Evolutionary conservation across 2,797 vertebrate genomes (phyloP), one percentile per base, ranked within the genome.

Genomic region (Peromyscus nudipes): DNA sequence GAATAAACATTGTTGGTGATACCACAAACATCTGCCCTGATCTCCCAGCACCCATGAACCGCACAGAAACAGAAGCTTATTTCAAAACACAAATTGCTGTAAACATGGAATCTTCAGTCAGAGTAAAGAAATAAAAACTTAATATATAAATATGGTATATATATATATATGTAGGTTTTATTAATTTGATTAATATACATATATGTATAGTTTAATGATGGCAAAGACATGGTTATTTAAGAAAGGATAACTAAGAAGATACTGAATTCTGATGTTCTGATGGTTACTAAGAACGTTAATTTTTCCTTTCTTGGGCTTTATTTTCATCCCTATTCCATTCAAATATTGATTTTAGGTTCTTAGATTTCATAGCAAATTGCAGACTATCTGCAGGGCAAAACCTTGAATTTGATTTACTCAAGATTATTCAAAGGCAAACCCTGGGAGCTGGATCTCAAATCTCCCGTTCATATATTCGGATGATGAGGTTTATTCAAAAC

Each of bases 401-500:
- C 55, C 37, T 94, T 86, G 92, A 89, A 96, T 95, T 91, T 92
- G 67, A 92, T 95, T 96, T 95, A 92, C 73, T 94, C 73, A 80
- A 83, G 69, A 46, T 27, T 95, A 67, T 92, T 93, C 65, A 93
- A 95, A 96, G 81, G 85, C 79, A 96, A 90, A 95, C 76, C 60
- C 69, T 46, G 17, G 27, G 17, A 94, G 21, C 5, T 89, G 43
- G 52, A 82, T 95, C 93, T 95, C 62, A 97, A 89, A 94, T 95
- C 80, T 91, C 60, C 55, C 67, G 93, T 96, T 55, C 64, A 86
- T 96, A 93, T 82, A 75, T 94, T 88, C 0, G 0, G 40, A 83
- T 90, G 87, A 97, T 96, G 27, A 96, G 13, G 34, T 95, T 94
- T 94, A 93, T 95, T 96, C 93, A 94, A 67, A 89, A 71, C 25